Base-by-base conservation (phyloP, 2,888 invertebrate genomes). In the Melanostoma scalare region DNA sequence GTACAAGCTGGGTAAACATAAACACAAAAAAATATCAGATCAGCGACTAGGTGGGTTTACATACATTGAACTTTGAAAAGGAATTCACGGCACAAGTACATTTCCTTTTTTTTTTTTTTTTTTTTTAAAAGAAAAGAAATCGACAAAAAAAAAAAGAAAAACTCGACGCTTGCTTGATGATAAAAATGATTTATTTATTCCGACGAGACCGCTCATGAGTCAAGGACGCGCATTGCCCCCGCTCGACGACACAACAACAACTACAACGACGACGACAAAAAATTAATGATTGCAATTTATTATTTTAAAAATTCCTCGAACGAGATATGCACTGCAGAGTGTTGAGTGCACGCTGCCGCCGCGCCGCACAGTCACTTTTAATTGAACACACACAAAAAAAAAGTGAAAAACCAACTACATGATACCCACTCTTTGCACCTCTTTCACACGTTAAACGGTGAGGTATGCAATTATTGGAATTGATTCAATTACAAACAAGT, bases 161-260 rank as follows among this genome's bases (percentile, higher is more conserved):
- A 33, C 55, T 63, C 46, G 53, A 20, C 10, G n/a, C 56, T 50
- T 56, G 56, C 55, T 36, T 58, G 67, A 58, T 36, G 36, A 50
- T 61, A 48, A 40, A 48, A 69, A 46, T 46, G 44, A 46, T 46
- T 60, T 61, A 75, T 75, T 68, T 68, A 38, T 53, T 44, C 31
- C 52, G 76, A 33, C 72, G 55, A 68, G 76, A 55, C 76, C 53
- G 60, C 30, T 55, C 53, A 68, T 38, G 53, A 76, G 69, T 76
- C 76, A 76, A 76, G 76, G 76, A 69, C 76, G 69, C 68, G 56
- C 76, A 69, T 20, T 69, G 76, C 76, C 69, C 69, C 55, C 69
- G 61, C 53, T 44, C 10, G 10, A 10, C n/a, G 35, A 42, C 8
- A 10, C n/a, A n/a, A n/a, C n/a, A n/a, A 9, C 68, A 31, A 68